A percentile compares a stretch with the other conserved stretches of the same genome.
phyloP scores from a whole-genome alignment of 1,140 invertebrate genomes.

The Caenorhabditis remanei region DNA sequence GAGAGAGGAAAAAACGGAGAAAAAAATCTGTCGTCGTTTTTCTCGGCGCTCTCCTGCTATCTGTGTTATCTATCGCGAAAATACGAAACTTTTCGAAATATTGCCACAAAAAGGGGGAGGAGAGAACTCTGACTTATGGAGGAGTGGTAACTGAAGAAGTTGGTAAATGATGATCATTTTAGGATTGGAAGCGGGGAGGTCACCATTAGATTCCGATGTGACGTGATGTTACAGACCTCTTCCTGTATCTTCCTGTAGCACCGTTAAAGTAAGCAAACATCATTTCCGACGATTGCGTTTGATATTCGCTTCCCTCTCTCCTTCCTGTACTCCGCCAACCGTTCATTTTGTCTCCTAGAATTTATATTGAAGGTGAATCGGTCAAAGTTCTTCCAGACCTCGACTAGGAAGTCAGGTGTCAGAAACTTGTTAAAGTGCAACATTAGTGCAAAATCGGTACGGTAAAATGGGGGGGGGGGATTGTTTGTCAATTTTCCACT shows the following conservation, averaged over 20 bases:
- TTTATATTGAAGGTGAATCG: neutral
- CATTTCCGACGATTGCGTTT: neutral
- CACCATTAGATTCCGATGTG: neutral
- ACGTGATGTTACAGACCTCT: neutral
- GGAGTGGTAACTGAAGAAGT: slow-evolving; percentile 6
- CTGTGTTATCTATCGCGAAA: slow-evolving; percentile 14
- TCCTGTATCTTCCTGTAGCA: neutral
- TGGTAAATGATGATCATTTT: neutral
- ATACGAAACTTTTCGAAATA: slow-evolving; percentile 55
- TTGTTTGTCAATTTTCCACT: slow-evolving; percentile 41
- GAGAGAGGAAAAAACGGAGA: neutral
- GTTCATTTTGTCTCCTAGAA: neutral
- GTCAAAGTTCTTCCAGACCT: too few species aligned
- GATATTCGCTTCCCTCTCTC: neutral
- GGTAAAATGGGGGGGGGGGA: neutral
- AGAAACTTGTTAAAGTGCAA: neutral
- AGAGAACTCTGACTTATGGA: slow-evolving; percentile 30
- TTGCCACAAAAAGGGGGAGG: slow-evolving; percentile 32
- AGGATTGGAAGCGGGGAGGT: neutral
- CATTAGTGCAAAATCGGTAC: slow-evolving; percentile 1
- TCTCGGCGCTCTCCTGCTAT: neutral
- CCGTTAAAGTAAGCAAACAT: slow-evolving; percentile 18
- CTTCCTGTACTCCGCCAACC: neutral
- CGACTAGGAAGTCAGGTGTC: too few species aligned
- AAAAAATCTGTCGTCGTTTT: slow-evolving; percentile 39